phyloP scores from a whole-genome alignment of 2,797 vertebrate genomes.

The Petrocephalus sullivani region DNA sequence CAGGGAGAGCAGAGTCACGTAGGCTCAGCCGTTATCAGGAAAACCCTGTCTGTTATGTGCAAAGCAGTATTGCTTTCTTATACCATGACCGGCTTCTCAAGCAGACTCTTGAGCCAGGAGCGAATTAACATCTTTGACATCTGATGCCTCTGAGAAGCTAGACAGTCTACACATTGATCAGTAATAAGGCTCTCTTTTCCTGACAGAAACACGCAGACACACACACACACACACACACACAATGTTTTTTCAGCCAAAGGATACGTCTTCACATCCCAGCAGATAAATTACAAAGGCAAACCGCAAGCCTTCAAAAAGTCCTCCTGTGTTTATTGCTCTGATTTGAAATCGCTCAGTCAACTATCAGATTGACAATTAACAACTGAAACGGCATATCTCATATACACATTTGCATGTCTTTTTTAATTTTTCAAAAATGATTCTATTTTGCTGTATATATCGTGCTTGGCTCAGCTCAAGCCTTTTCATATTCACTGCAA shows the following conservation, averaged over 20 bases:
- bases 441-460: neutral
- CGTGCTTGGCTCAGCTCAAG: neutral
- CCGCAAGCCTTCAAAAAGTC: neutral
- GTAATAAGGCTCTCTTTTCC: neutral
- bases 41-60: neutral
- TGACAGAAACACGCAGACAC: neutral
- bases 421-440: neutral
- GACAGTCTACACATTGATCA: neutral
- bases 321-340: neutral
- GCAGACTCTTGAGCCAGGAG: neutral
- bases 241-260: neutral
- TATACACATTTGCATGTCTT: neutral
- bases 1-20: conserved; percentile 8
- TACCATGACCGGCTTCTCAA: neutral
- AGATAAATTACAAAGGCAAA: neutral
- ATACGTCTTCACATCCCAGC: neutral
- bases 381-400: neutral
- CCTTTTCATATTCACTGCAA: neutral
- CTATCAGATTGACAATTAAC: neutral
- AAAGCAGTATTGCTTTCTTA: neutral
- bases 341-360: neutral
- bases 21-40: neutral
- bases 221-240: neutral
- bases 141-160: neutral
- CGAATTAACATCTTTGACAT: neutral